Evolutionary conservation across 2,888 invertebrate species (phyloP), one percentile per base, ranked within the genome.

Genomic region (Allacma fusca): DNA sequence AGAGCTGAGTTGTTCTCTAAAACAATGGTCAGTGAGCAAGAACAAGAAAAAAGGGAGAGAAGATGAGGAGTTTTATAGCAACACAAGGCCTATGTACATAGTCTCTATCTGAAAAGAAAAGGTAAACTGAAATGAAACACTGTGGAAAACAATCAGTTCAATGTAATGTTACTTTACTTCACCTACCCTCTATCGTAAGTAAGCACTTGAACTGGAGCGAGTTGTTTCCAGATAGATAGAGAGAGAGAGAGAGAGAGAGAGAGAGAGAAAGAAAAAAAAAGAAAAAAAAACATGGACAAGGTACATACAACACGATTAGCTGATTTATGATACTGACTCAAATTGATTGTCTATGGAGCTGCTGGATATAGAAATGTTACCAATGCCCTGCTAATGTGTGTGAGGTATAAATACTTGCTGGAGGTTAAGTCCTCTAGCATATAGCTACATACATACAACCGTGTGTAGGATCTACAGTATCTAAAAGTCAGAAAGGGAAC

Each of bases 311-410:
- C 62, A 62, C 62, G 62, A 62, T 62, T 62, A 62, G 62, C 62
- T 62, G 62, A 62, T 62, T 62, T 62, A 62, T 62, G 62, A 62
- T 62, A 57, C 57, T 28, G 28, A 70, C 43, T 69, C 67, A 40
- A 29, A 69, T 50, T 71, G 57, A 57, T 71, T 71, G 69, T 43
- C 28, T 59, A 28, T 71, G 34, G 65, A 64, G 74, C 74, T 74
- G 74, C 74, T 74, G 69, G 69, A 69, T 69, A 69, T 69, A 69
- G 71, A 71, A 71, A 71, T 50, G 71, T 71, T 26, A 59, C 59
- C 28, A 43, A 50, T n/a, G 59, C 34, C 34, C 34, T 74, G 74
- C 62, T 74, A 64, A 64, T 74, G 40, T n/a, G 40, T 64, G 43
- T 65, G 65, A 34, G 72, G 74, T 21, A 65, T 34, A 74, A 74